Percentiles rank a stretch among this genome's conserved stretches.
phyloP scores from a whole-genome alignment of 2,888 invertebrate genomes.

The Thymelicus sylvestris region DNA sequence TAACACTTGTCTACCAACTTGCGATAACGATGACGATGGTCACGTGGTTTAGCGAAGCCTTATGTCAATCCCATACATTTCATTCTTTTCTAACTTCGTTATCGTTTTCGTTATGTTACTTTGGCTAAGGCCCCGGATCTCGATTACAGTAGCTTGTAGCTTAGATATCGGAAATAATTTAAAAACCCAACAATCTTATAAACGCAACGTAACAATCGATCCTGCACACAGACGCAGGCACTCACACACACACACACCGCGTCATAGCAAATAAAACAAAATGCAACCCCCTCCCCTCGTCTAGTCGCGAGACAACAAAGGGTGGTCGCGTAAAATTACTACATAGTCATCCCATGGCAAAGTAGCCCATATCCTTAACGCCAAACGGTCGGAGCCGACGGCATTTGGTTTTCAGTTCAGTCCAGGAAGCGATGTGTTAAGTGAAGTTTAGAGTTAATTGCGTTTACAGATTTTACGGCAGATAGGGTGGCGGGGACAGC shows the following conservation, averaged over 20 bases:
- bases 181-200: slow-evolving; percentile 33
- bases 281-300: slow-evolving; percentile 66
- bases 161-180: slow-evolving; percentile 23
- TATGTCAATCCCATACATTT: no score
- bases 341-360: slow-evolving; percentile 42
- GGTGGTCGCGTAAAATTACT: slow-evolving; percentile 61
- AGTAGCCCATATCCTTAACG: slow-evolving; percentile 44
- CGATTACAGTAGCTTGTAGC: slow-evolving; percentile 5
- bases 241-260: slow-evolving; percentile 51
- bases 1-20: no score
- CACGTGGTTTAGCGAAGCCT: no score
- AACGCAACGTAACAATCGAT: slow-evolving; percentile 59
- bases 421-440: slow-evolving; percentile 75
- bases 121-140: no score
- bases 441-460: slow-evolving; percentile 76
- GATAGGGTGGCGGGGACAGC: slow-evolving; percentile 43
- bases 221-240: slow-evolving; percentile 43
- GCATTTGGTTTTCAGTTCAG: slow-evolving; percentile 39
- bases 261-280: slow-evolving; percentile 77
- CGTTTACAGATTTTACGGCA: slow-evolving; percentile 75
- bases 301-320: slow-evolving; percentile 82
- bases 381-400: slow-evolving; percentile 41
- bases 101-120: no score
- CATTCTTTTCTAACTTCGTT: no score
- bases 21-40: no score